Evolutionary conservation across 2,113 vertebrate genomes (phyloP).

Genomic region (Phylloscopus trochilus): DNA sequence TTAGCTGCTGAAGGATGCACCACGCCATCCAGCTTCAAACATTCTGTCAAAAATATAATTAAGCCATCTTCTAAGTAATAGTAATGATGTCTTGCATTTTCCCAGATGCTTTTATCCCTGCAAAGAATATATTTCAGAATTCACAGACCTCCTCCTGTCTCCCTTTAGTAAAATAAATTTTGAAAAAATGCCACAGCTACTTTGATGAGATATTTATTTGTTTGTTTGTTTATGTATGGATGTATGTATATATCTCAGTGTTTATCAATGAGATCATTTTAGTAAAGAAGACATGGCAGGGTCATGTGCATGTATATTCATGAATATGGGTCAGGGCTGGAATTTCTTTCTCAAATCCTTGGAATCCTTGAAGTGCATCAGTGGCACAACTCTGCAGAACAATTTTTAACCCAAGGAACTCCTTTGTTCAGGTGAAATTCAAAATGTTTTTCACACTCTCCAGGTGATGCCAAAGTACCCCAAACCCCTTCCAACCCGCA

Average conservation of each 20-base stretch:
- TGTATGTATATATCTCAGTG: neutral
- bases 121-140: neutral
- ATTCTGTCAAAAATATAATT: slow-evolving; percentile 2
- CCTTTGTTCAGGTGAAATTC: neutral
- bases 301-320: neutral
- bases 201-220: neutral
- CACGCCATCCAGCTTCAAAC: neutral
- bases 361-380: neutral
- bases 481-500: rapidly evolving
- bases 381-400: neutral
- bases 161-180: neutral
- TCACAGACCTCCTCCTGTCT: neutral
- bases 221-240: neutral
- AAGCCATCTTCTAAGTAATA: neutral
- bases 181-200: neutral
- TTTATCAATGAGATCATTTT: neutral
- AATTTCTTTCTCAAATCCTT: neutral
- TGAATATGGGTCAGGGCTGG: rapidly evolving
- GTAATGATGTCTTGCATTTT: neutral
- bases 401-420: neutral
- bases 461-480: neutral
- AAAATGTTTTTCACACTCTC: neutral
- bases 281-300: neutral
- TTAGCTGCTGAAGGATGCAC: neutral
- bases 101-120: neutral